Evolutionary conservation across 2,797 vertebrate genomes (phyloP).

Genomic region (Pogonophryne albipinna): DNA sequence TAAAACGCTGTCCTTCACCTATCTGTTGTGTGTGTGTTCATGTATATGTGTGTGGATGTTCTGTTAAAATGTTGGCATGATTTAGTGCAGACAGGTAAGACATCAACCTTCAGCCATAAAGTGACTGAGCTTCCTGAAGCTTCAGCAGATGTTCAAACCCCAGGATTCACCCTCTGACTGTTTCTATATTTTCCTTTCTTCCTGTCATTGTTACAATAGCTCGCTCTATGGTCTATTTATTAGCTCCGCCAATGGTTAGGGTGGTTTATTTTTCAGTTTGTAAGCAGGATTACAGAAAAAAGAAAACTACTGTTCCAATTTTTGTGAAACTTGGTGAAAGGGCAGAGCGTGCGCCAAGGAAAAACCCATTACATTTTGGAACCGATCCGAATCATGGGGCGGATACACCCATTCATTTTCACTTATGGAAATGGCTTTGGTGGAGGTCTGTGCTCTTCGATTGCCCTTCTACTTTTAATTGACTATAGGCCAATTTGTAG

Average conservation of each 20-base stretch:
- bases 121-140: conserved; percentile 89
- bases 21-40: conserved; percentile 23
- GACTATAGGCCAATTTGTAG: conserved; percentile 11
- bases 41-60: conserved; percentile 36
- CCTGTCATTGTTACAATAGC: conserved; percentile 25
- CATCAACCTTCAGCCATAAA: conserved; percentile 83
- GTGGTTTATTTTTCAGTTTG: no score
- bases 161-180: conserved; percentile 53
- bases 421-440: no score
- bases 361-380: no score
- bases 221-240: no score
- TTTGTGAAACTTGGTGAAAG: no score
- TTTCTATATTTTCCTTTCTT: conserved; percentile 29
- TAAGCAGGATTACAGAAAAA: no score
- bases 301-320: no score
- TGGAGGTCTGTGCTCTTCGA: no score
- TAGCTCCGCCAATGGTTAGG: no score
- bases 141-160: conserved; percentile 80
- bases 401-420: no score
- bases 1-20: conserved; percentile 68
- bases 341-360: no score
- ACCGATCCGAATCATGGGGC: no score
- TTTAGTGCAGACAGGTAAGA: conserved; percentile 71
- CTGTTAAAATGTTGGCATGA: conserved; percentile 44
- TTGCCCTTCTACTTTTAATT: background rate